phyloP scores from a whole-genome alignment of 2,888 invertebrate species.

The Zhuqinia jingwanae region DNA sequence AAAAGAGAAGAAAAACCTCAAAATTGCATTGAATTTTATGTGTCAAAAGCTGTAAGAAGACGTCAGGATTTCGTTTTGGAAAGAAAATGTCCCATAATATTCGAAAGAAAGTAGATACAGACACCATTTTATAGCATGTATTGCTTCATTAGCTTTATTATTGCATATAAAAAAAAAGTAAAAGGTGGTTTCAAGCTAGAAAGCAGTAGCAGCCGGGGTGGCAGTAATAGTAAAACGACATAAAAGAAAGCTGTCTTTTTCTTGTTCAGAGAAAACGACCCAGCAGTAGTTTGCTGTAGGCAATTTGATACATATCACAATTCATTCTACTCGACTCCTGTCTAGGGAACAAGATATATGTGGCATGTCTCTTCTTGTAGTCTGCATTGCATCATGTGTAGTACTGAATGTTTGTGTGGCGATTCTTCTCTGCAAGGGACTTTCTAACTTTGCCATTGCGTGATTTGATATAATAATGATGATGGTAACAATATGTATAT shows the following conservation, averaged over 20 bases:
- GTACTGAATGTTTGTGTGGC: too few species aligned
- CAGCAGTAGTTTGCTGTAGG: conserved; percentile 11
- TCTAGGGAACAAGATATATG: too few species aligned
- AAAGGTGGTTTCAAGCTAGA: conserved; percentile 3
- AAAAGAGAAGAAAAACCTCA: conserved; percentile 8
- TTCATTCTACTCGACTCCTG: background rate
- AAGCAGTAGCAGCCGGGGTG: too few species aligned
- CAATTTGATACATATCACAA: conserved; percentile 32
- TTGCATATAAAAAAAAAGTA: conserved; percentile 18
- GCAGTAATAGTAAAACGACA: too few species aligned
- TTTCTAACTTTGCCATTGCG: too few species aligned
- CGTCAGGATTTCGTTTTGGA: background rate
- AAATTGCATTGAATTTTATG: conserved; percentile 37
- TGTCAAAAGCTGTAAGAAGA: conserved; percentile 19
- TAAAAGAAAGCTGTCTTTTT: too few species aligned
- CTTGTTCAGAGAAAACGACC: background rate
- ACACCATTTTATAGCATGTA: background rate
- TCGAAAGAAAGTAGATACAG: background rate
- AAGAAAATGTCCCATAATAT: background rate
- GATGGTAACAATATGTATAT: too few species aligned
- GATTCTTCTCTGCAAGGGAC: too few species aligned
- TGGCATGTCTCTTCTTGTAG: background rate
- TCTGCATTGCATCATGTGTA: background rate
- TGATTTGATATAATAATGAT: too few species aligned
- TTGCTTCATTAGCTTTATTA: conserved; percentile 40